phyloP scores from a whole-genome alignment of 2,113 vertebrate species.

The Aegypius monachus region DNA sequence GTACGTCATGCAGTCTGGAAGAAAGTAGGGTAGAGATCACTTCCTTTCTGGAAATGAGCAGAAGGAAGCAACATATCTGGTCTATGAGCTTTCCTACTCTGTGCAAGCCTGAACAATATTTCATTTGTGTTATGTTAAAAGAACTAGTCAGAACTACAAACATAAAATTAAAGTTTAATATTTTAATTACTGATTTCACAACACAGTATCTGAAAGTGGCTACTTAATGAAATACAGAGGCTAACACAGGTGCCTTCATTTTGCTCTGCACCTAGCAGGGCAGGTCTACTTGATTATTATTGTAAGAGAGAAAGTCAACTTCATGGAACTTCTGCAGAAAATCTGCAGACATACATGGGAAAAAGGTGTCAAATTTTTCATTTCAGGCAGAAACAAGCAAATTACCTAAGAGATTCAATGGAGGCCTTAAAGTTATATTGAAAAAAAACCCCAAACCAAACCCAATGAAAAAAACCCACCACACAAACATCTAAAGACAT shows the following conservation, averaged over 20 bases:
- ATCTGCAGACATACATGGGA: background rate
- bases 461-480: background rate
- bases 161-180: background rate
- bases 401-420: background rate
- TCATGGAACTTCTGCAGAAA: background rate
- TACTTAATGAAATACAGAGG: background rate
- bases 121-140: background rate
- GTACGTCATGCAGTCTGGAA: background rate
- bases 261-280: background rate
- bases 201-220: background rate
- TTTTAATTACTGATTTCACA: background rate
- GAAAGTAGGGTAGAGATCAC: background rate
- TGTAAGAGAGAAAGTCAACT: background rate
- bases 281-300: background rate
- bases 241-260: background rate
- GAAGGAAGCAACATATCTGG: background rate
- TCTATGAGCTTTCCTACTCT: background rate
- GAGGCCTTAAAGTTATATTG: background rate
- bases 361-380: background rate
- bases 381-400: background rate
- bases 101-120: background rate
- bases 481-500: background rate
- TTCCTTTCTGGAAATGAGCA: background rate
- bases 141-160: background rate
- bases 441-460: background rate